Base-by-base conservation (phyloP, 2,888 invertebrate species). In the Drosophila subquinaria region DNA sequence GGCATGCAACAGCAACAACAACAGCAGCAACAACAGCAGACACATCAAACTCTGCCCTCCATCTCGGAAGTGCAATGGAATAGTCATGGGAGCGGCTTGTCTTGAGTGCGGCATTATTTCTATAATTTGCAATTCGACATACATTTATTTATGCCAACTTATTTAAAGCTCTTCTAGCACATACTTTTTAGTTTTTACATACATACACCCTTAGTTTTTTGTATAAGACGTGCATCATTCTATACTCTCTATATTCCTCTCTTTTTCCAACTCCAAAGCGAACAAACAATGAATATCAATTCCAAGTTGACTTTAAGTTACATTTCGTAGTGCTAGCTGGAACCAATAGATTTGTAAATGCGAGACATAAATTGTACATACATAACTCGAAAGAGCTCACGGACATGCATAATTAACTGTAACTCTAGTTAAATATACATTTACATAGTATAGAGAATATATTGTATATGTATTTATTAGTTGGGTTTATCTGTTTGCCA, bases 51-150 rank as follows among this genome's bases (percentile, higher is more conserved):
- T 45, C 79, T 93, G 80, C 94, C 94, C 40, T 93, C 94, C 52
- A 94, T 94, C 79, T 93, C 94, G 36, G 94, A 94, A 86, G 94
- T 94, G 69, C 94, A 95, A 51, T 95, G 95, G 95, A 95, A 93
- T 86, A 94, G 94, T 69, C 94, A 93, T 76, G 90, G 90, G 67
- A 90, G 87, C 77, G 90, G 90, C 47, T 81, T 91, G 72, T 91
- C 91, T 87, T 91, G 91, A 91, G 91, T 91, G 81, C 79, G 76
- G 82, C 79, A 85, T 51, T 76, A 75, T 82, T 67, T 70, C 74
- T 82, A 75, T 82, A 30, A 76, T 81, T 81, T 81, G 80, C 69
- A 81, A 76, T 82, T 81, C 56, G 42, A 74, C 57, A 73, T 81
- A 84, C 75, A 72, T 78, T 80, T 83, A 88, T 86, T 77, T 86